Evolutionary conservation across 1,140 invertebrate species (phyloP).

Genomic region (Oncopeltus fasciatus): DNA sequence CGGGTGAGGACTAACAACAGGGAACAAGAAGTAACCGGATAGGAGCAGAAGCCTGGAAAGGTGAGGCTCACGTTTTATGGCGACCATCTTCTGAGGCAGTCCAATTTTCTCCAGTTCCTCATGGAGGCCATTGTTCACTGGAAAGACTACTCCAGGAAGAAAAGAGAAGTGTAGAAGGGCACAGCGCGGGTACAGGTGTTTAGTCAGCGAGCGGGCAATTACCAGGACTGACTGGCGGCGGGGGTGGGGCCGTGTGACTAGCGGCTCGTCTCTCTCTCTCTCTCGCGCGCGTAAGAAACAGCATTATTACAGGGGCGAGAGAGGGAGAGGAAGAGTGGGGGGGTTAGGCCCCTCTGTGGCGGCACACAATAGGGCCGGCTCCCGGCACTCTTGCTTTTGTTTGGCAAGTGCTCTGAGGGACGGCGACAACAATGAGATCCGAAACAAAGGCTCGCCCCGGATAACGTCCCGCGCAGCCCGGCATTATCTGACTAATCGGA

Average conservation of each 20-base stretch:
- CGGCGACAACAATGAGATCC: slow-evolving; percentile 20
- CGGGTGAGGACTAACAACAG: no score
- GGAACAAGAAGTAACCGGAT: no score
- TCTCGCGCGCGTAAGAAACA: slow-evolving; percentile 11
- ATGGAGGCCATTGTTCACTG: not conserved
- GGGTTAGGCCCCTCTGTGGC: no score
- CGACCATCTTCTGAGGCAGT: no score
- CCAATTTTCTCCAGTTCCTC: not conserved
- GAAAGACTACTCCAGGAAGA: not conserved
- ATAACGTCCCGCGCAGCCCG: slow-evolving; percentile 17
- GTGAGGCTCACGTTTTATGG: no score
- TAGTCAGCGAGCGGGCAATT: not conserved
- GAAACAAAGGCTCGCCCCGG: slow-evolving; percentile 21
- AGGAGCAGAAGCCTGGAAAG: no score
- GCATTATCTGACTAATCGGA: slow-evolving; percentile 9
- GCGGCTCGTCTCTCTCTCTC: no score
- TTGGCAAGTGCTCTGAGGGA: slow-evolving; percentile 19
- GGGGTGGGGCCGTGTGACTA: not conserved
- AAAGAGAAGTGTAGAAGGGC: not conserved
- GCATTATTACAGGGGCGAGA: slow-evolving; percentile 14
- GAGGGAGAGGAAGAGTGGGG: no score
- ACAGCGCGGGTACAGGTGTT: not conserved
- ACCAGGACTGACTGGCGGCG: not conserved
- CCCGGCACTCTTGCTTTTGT: slow-evolving; percentile 21
- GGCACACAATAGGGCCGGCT: slow-evolving; percentile 11